Percentiles rank a stretch among this genome's conserved stretches.
phyloP scores from a whole-genome alignment of 2,888 invertebrate genomes.

The Argyresthia albistria region DNA sequence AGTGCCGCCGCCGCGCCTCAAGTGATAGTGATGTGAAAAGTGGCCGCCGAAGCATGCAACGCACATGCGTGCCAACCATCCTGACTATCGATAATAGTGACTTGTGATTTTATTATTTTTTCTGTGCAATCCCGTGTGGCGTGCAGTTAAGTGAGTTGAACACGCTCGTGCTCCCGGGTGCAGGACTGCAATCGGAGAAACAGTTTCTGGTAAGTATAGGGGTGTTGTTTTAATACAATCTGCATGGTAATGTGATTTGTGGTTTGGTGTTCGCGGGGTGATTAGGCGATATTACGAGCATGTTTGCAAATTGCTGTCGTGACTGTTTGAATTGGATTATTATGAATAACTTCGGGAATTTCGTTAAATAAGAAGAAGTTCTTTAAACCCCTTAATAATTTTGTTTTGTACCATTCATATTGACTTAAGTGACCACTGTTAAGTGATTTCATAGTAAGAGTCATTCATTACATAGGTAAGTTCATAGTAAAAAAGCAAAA shows the following conservation, averaged over 20 bases:
- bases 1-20: constrained; percentile 18
- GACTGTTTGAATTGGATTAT: too few species aligned
- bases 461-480: too few species aligned
- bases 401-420: too few species aligned
- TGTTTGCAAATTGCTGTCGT: too few species aligned
- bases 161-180: constrained; percentile 30
- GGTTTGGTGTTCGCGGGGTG: neutral
- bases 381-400: too few species aligned
- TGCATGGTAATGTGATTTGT: constrained; percentile 26
- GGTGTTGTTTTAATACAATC: constrained; percentile 19
- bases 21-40: constrained; percentile 47
- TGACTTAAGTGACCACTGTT: too few species aligned
- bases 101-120: constrained; percentile 34
- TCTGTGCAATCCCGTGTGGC: constrained; percentile 17
- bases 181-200: constrained; percentile 26
- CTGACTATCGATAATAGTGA: constrained; percentile 31
- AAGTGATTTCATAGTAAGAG: too few species aligned
- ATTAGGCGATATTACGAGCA: too few species aligned
- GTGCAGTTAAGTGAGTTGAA: constrained; percentile 24
- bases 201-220: constrained; percentile 44
- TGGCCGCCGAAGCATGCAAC: constrained; percentile 15
- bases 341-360: too few species aligned
- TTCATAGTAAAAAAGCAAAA: too few species aligned
- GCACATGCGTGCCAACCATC: constrained; percentile 40
- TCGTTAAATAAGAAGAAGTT: too few species aligned